Evolutionary conservation across 2,113 vertebrate genomes (phyloP), one percentile per base, ranked within the genome.

Genomic region (Clupea harengus): DNA sequence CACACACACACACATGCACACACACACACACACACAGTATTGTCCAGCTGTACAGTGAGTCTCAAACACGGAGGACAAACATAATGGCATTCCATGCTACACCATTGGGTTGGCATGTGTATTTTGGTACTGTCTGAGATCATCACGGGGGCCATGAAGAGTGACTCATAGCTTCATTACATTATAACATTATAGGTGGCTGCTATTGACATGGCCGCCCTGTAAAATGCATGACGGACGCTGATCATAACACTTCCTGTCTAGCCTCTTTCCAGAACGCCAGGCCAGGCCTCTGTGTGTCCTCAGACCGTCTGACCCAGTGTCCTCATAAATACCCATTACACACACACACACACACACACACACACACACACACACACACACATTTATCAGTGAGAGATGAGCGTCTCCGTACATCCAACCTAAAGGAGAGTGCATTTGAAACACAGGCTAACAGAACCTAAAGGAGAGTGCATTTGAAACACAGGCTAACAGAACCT

Each of bases 1-100:
- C 46, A 83, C 83, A 45, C 57, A 67, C 83, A 67, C 57, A 67
- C 57, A 45, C 57, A 72, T 20, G 45, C 83, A 67, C 47, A 84
- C 54, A 64, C 28, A 84, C 54, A 67, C 32, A 20, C 32, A 45
- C 32, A 18, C 82, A 39, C n/a, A 44, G 44, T 64, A 25, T 60
- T 64, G 60, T 64, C 60, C 60, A 64, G 60, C 20, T 64, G 60
- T 39, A 39, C 39, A 39, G 39, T 64, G 22, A n/a, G 44, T 3
- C 44, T 2, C 83, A 49, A 22, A 17, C 25, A 46, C 22, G 8
- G 4, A 25, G 60, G 60, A 75, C n/a, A 45, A 20, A 4, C 44
- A n/a, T n/a, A 64, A 64, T 64, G 20, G 20, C 60, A n/a, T 17
- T 39, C 72, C 72, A 78, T 78, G 32, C 3, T 17, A 32, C 10